Evolutionary conservation across 2,113 vertebrate species (phyloP), one percentile per base, ranked within the genome.

Genomic region (Leucopsar rothschildi): DNA sequence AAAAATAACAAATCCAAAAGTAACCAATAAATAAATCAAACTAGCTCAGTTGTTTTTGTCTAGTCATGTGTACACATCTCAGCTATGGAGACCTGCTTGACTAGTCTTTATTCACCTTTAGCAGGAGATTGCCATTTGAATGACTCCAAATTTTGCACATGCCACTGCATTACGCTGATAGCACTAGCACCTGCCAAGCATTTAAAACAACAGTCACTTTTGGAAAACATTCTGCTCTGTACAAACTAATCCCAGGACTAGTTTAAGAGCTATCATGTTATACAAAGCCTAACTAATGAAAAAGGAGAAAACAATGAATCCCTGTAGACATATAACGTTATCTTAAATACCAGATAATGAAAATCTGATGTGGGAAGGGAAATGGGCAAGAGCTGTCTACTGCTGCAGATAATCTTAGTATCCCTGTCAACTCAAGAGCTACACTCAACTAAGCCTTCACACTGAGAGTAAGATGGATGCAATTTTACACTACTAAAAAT

Each of bases 381-480:
- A 53, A 71, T 44, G 20, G 27, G n/a, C 20, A 92, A 90, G 13
- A 92, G 13, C 19, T 19, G 35, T 20, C 35, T 40, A 39, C 29
- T 68, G 11, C 40, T 92, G 22, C 17, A 69, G 15, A 44, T 55
- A 57, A 86, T 66, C 25, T 53, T 31, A 72, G 16, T 18, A 56
- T 15, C 31, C 35, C 24, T 52, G 33, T n/a, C n/a, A 80, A 37
- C 33, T 57, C 21, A 72, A 47, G 8, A 72, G 31, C 28, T 37
- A 65, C 37, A 45, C 11, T 44, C 3, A 3, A 64, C 31, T 39
- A 57, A 52, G 47, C 20, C 11, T 59, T 63, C 35, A 28, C 4
- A 27, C 5, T 52, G 6, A 66, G 4, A 60, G 42, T 9, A 10
- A 1, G 0, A 57, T 79, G 11, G 11, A 29, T 33, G 27, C 6